These are phyloP conservation scores for Malurus splendens DNA, from an alignment of 2,797 vertebrate species.

Conservation along the genomic window DNA sequence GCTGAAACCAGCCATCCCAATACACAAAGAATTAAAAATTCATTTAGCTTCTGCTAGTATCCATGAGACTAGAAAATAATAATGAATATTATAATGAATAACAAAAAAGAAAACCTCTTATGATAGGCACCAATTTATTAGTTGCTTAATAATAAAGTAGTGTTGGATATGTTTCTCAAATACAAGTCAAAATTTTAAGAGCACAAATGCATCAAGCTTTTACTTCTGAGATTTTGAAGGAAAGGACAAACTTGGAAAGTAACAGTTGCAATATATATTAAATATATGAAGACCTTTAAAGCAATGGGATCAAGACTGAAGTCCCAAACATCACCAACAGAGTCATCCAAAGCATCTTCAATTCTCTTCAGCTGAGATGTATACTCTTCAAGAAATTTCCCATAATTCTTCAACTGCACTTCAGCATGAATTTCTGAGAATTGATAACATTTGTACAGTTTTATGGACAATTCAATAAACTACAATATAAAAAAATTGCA, in stretches of 20 bases:
- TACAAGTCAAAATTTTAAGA: neutral
- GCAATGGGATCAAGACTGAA: slow-evolving; percentile 94
- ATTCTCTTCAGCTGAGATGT: slow-evolving; percentile 90
- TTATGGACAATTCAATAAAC: neutral
- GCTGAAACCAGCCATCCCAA: neutral
- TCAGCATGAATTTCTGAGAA: slow-evolving; percentile 94
- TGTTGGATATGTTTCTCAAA: neutral
- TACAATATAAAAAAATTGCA: neutral
- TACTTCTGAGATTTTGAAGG: neutral
- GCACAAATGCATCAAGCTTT: neutral
- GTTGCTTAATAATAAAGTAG: neutral
- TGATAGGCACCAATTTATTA: neutral
- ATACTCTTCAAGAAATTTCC: slow-evolving; percentile 92
- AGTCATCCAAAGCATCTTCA: slow-evolving; percentile 93
- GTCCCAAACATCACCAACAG: slow-evolving; percentile 96
- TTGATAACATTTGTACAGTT: slow-evolving; percentile 29
- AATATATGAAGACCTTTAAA: slow-evolving; percentile 79
- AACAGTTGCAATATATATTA: neutral
- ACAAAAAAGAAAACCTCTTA: neutral
- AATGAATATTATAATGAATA: neutral
- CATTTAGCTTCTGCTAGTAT: neutral
- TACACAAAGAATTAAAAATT: neutral
- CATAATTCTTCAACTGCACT: slow-evolving; percentile 95
- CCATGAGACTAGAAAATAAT: neutral
- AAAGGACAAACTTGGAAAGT: neutral